Base-by-base conservation (phyloP, 92 coral and sea anemone species). In the Phenganax marumi region DNA sequence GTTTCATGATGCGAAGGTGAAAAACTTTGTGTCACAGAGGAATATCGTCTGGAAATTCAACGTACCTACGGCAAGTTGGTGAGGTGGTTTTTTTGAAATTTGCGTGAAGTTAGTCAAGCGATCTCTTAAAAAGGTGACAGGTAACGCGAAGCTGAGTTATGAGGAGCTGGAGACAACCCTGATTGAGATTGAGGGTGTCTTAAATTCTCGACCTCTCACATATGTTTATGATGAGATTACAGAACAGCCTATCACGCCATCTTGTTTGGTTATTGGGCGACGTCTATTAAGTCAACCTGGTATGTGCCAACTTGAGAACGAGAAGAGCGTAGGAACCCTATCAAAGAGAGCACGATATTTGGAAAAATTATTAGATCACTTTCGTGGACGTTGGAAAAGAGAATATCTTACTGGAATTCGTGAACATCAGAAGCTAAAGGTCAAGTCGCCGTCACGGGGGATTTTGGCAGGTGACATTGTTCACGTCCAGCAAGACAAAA, bases 31-130 rank as follows among this genome's bases (percentile, higher is more conserved):
- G 58, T 53, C 81, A 11, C 26, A 76, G 64, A 75, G 12, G 23
- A 64, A 84, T 63, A 84, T 83, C 50, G 6, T 52, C 57, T 73
- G 86, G 86, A 83, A 83, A 57, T 66, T 81, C 65, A 73, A 83
- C 55, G 86, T 74, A 13, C 66, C 82, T 55, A 71, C 84, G 47
- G 85, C 85, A 8, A 82, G 90, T 73, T 83, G 84, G 84, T 75
- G 90, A 84, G 87, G 90, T 0, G 90, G 84, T 22, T 82, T 87
- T 26, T 87, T 82, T 19, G 81, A 76, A 58, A 75, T 82, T 22
- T 86, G 77, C 58, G 86, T 77, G 1, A 86, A 86, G 63, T 79
- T 77, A 21, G 84, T 77, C 16, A 85, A 77, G 68, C 6, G 65
- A 16, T 21, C 70, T 6, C 47, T 64, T 18, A 70, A 39, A 52